Conservation (phyloP, 2,113 vertebrate species). For the Chaetodon trifascialis region DNA sequence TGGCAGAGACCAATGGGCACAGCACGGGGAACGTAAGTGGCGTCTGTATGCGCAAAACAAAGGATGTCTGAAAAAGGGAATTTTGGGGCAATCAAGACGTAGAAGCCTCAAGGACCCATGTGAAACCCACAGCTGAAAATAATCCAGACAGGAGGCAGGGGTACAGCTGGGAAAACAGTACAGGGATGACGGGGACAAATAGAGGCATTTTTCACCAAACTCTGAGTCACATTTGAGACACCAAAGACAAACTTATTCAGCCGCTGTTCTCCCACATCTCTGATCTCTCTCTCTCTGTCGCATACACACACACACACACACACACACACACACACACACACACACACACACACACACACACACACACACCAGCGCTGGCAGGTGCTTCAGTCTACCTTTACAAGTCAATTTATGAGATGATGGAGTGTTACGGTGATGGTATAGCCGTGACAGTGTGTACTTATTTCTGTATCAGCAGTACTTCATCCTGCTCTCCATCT, state of each 20-base stretch:
- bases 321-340: neutral
- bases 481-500: neutral
- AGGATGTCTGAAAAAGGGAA: slow-evolving; percentile 10
- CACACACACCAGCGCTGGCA: slow-evolving; percentile 3
- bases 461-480: neutral
- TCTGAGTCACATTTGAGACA: slow-evolving; percentile 42
- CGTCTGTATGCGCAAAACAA: slow-evolving; percentile 48
- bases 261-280: slow-evolving; percentile 30
- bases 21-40: neutral
- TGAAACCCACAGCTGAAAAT: slow-evolving; percentile 49
- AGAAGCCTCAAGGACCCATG: slow-evolving; percentile 42
- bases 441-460: slow-evolving; percentile 3
- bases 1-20: slow-evolving; percentile 37
- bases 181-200: slow-evolving; percentile 59
- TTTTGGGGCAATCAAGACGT: slow-evolving; percentile 41
- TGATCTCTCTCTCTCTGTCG: slow-evolving; percentile 8
- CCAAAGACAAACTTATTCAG: slow-evolving; percentile 42
- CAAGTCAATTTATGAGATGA: neutral
- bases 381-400: slow-evolving; percentile 15
- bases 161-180: slow-evolving; percentile 66
- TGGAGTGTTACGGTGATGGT: neutral
- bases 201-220: slow-evolving; percentile 51
- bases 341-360: neutral
- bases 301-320: neutral
- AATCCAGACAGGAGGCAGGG: slow-evolving; percentile 53